phyloP scores from a whole-genome alignment of 2,797 vertebrate genomes.

The Karalla daura region DNA sequence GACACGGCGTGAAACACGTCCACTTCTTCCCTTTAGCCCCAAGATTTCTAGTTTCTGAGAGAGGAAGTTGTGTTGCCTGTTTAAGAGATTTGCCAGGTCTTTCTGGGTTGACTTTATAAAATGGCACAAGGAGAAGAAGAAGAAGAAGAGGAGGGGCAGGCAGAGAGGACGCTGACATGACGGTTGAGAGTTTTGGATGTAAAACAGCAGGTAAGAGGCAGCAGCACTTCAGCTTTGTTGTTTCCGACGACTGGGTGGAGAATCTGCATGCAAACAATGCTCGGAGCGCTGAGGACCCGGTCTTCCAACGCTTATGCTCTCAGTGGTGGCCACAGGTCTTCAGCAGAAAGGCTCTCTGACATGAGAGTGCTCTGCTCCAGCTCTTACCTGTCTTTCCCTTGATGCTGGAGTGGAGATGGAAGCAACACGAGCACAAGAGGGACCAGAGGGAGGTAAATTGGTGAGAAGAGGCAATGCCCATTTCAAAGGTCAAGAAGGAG shows the following conservation, averaged over 20 bases:
- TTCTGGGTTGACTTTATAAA: no score
- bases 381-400: slow-evolving; percentile 87
- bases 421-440: slow-evolving; percentile 68
- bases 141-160: slow-evolving; percentile 23
- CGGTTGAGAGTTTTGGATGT: slow-evolving; percentile 30
- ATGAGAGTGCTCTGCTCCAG: slow-evolving; percentile 88
- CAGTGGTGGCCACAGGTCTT: slow-evolving; percentile 75
- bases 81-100: no score
- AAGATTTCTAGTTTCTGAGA: no score
- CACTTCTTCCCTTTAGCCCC: no score
- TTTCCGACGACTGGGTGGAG: slow-evolving; percentile 86
- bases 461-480: slow-evolving; percentile 78
- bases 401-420: slow-evolving; percentile 75
- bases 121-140: slow-evolving; percentile 13
- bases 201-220: slow-evolving; percentile 61
- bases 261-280: slow-evolving; percentile 93
- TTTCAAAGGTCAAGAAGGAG: slow-evolving; percentile 81
- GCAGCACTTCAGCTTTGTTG: slow-evolving; percentile 34
- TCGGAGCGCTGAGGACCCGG: slow-evolving; percentile 80
- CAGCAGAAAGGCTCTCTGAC: slow-evolving; percentile 91
- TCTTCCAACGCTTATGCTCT: slow-evolving; percentile 57
- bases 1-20: no score
- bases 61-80: no score
- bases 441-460: slow-evolving; percentile 77
- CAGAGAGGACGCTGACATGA: slow-evolving; percentile 19